Conservation (phyloP, 2,797 vertebrate species). For the Gambusia yucatana region DNA sequence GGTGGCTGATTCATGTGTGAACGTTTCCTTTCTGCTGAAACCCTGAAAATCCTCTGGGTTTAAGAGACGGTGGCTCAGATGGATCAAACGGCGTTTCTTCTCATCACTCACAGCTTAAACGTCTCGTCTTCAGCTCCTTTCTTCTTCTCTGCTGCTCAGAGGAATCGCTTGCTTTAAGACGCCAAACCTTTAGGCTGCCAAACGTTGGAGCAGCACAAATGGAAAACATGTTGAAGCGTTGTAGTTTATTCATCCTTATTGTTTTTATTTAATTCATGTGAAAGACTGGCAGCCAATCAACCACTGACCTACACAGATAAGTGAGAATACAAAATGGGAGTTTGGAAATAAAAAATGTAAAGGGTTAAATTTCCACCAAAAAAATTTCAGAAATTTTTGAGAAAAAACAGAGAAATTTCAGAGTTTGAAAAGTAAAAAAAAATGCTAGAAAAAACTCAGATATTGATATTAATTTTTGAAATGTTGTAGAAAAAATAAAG, state of each 20-base stretch:
- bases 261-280: background rate
- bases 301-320: too few species aligned
- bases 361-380: too few species aligned
- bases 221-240: slow-evolving; percentile 1
- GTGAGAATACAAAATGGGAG: too few species aligned
- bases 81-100: slow-evolving; percentile 44
- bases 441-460: too few species aligned
- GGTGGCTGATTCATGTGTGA: slow-evolving; percentile 51
- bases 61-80: slow-evolving; percentile 45
- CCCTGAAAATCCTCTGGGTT: slow-evolving; percentile 41
- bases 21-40: slow-evolving; percentile 21
- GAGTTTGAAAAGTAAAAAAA: too few species aligned
- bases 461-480: too few species aligned
- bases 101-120: slow-evolving; percentile 23
- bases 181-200: background rate
- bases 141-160: slow-evolving; percentile 17
- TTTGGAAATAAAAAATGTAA: too few species aligned
- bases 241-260: background rate
- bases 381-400: too few species aligned
- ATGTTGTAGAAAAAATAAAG: too few species aligned
- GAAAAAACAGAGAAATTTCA: too few species aligned
- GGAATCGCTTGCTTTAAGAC: slow-evolving; percentile 17
- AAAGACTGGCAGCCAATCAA: too few species aligned
- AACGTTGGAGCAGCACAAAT: slow-evolving; percentile 12
- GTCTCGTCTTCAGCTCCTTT: background rate